Percentiles rank a stretch among this genome's conserved stretches.
These are phyloP conservation scores for Desoria tigrina DNA, from an alignment of 2,888 invertebrate genomes.

Conservation along the genomic window DNA sequence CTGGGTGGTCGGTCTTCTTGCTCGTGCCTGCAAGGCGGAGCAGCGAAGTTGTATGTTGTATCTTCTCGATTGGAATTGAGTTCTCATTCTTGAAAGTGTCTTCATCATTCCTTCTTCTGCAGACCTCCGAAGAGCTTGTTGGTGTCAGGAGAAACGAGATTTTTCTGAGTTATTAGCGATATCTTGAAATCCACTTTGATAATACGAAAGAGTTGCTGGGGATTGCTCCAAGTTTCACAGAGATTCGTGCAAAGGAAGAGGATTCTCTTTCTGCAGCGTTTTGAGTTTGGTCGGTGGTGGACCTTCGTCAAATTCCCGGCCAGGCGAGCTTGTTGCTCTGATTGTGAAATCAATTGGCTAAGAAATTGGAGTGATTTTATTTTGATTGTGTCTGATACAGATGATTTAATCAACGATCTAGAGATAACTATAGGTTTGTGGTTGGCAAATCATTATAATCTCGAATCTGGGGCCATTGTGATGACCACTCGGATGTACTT, in stretches of 20 bases:
- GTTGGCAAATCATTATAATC: too few relatives aligned
- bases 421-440: background rate
- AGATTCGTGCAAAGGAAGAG: too few relatives aligned
- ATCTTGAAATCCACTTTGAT: too few relatives aligned
- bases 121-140: constrained; percentile 43
- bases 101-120: constrained; percentile 51
- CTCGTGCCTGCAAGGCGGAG: constrained; percentile 54
- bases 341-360: background rate
- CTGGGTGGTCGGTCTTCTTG: constrained; percentile 53
- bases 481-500: too few relatives aligned
- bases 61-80: constrained; percentile 53
- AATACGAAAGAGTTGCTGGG: too few relatives aligned
- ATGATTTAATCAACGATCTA: background rate
- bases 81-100: constrained; percentile 53
- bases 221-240: too few relatives aligned
- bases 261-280: too few relatives aligned
- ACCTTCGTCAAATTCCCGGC: too few relatives aligned
- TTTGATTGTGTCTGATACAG: background rate
- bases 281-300: too few relatives aligned
- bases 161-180: background rate
- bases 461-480: too few relatives aligned
- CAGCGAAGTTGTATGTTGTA: constrained; percentile 40
- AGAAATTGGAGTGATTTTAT: background rate
- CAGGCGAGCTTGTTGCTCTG: background rate
- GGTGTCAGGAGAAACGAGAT: too few relatives aligned